Conservation (phyloP, 2,888 invertebrate genomes). For the Diarsia brunnea region DNA sequence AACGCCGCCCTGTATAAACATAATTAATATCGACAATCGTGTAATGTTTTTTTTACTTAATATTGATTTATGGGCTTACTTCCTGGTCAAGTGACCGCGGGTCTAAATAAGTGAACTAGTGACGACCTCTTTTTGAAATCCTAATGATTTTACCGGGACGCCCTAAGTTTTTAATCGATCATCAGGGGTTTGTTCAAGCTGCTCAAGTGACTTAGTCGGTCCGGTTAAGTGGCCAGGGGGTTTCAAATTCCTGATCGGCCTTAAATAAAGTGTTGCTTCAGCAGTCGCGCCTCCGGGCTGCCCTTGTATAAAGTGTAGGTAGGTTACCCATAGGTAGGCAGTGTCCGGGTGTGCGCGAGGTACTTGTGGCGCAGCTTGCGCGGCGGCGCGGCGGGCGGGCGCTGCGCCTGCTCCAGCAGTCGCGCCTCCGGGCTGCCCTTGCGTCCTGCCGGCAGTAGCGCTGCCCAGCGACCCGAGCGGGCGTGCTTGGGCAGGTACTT, state of each 20-base stretch:
- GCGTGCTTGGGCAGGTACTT: constrained; percentile 95
- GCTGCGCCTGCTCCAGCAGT: constrained; percentile 96
- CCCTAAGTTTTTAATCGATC: no score
- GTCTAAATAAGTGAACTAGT: neutral
- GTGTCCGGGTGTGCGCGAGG: constrained; percentile 96
- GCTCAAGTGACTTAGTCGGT: neutral
- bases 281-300: neutral
- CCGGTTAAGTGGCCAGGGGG: neutral
- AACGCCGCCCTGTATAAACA: constrained; percentile 94
- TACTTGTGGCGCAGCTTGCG: constrained; percentile 96
- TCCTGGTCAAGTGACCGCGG: neutral
- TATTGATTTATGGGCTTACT: no score
- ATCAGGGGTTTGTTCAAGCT: no score
- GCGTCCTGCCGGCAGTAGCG: constrained; percentile 92
- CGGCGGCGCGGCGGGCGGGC: constrained; percentile 95
- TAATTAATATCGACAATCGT: neutral
- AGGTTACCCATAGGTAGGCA: constrained; percentile 95
- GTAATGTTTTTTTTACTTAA: no score
- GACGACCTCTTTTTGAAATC: neutral
- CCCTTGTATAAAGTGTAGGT: neutral
- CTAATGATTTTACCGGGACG: no score
- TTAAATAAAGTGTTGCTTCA: no score
- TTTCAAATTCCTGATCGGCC: neutral
- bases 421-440: constrained; percentile 97
- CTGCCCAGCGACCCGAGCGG: constrained; percentile 93